A percentile compares a stretch with the other conserved stretches of the same genome.
Evolutionary conservation across 2,888 invertebrate species (phyloP).

Genomic region (Agonopterix heracliana): DNA sequence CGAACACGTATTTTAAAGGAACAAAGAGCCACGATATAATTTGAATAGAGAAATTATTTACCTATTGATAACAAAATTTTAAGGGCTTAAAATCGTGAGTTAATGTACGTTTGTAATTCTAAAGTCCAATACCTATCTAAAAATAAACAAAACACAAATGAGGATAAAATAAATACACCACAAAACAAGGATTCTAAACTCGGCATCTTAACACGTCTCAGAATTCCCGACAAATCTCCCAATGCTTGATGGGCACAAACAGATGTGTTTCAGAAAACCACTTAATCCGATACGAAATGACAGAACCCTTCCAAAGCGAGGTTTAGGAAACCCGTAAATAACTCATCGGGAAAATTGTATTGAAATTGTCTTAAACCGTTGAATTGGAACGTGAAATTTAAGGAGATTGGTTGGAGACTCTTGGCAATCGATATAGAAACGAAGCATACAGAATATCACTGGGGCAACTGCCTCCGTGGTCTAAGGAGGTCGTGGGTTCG

Average conservation of each 20-base stretch:
- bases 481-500: too few species aligned
- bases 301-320: slow-evolving; percentile 7
- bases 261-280: slow-evolving; percentile 20
- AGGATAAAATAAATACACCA: not conserved
- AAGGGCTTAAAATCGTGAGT: too few species aligned
- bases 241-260: slow-evolving; percentile 12
- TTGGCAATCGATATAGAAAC: too few species aligned
- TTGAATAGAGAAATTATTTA: too few species aligned
- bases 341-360: slow-evolving; percentile 8
- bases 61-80: too few species aligned
- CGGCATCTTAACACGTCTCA: not conserved
- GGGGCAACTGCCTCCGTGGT: too few species aligned
- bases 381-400: not conserved
- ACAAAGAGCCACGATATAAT: too few species aligned
- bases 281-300: slow-evolving; percentile 21
- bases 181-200: not conserved
- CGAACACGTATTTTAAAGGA: too few species aligned
- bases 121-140: too few species aligned
- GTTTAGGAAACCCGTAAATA: slow-evolving; percentile 7
- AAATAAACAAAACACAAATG: not conserved
- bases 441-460: too few species aligned
- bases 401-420: not conserved
- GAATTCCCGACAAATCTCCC: slow-evolving; percentile 3
- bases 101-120: too few species aligned
- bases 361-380: too few species aligned